Percentiles rank a stretch among this genome's conserved stretches.
These are phyloP conservation scores for Jaculus jaculus DNA, from an alignment of 2,113 vertebrate genomes.

Conservation along the genomic window DNA sequence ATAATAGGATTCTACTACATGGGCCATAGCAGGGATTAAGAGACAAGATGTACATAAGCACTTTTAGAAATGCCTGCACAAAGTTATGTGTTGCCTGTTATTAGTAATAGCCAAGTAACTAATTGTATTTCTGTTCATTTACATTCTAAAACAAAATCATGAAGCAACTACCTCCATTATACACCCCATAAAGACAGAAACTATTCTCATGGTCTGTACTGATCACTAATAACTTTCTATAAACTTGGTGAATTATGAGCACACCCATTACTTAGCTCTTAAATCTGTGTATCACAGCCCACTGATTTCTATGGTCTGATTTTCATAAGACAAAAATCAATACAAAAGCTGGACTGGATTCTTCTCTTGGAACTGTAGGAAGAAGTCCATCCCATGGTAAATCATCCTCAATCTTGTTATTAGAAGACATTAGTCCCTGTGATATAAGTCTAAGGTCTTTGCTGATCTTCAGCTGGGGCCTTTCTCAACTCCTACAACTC, in stretches of 20 bases:
- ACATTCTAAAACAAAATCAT: neutral
- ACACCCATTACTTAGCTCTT: neutral
- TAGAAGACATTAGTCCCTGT: neutral
- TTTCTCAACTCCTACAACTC: neutral
- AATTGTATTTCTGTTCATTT: neutral
- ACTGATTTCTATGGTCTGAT: neutral
- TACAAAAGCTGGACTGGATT: accelerated
- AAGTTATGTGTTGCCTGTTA: too few relatives aligned
- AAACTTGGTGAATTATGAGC: neutral
- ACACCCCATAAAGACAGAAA: neutral
- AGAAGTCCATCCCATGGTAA: neutral
- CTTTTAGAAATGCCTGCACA: too few relatives aligned
- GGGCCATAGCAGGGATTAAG: too few relatives aligned
- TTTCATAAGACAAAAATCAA: neutral
- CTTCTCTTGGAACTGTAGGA: neutral
- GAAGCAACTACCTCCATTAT: neutral
- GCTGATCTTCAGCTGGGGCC: neutral
- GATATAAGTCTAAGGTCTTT: neutral
- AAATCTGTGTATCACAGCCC: neutral
- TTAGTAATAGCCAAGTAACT: neutral
- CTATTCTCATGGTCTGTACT: neutral
- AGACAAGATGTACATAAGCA: too few relatives aligned
- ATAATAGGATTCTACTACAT: neutral
- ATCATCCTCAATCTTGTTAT: neutral
- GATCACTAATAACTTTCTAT: neutral